Base-by-base conservation (phyloP, 2,797 vertebrate genomes). In the Sphaeramia orbicularis region DNA sequence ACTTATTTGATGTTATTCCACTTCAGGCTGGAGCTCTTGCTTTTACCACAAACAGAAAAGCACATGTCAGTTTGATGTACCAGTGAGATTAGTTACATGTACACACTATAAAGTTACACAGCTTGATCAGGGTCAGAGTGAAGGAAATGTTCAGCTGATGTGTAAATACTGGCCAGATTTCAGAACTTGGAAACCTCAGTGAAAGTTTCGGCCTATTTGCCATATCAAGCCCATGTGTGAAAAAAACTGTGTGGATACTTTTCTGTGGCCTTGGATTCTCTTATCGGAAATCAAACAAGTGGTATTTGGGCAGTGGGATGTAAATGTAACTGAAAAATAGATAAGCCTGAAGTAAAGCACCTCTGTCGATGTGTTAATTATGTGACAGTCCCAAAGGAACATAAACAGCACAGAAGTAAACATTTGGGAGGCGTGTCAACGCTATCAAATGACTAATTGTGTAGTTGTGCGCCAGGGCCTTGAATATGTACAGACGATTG, bases 401-500 rank as follows among this genome's bases (percentile, higher is more conserved):
- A 44, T 7, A 42, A 30, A 30, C 53, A 53, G 56, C 21, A 54
- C 24, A 74, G 12, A 48, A 38, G 57, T 38, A 52, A 81, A 79
- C 72, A 67, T 74, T 38, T 38, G 59, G 44, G 49, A 58, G 82
- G 68, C 14, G 67, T 81, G 82, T 53, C 80, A 0, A 49, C 18
- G 4, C 63, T 73, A 56, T 84, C 71, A 78, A 76, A 73, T 84
- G 69, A 69, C 60, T 72, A 50, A 77, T 42, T 86, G 75, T 78
- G 65, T 30, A 36, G 12, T 50, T 19, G 41, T 60, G 43, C 63
- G 53, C 71, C 57, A 49, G 71, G 80, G 70, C 76, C 65, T 59
- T 57, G 18, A 53, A 54, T 74, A 65, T 78, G 70, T 64, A 44
- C 70, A 38, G 30, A 51, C 44, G 51, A 78, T 12, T 59, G 76